Base-by-base conservation (phyloP, 2,113 vertebrate species). In the Varanus komodoensis region DNA sequence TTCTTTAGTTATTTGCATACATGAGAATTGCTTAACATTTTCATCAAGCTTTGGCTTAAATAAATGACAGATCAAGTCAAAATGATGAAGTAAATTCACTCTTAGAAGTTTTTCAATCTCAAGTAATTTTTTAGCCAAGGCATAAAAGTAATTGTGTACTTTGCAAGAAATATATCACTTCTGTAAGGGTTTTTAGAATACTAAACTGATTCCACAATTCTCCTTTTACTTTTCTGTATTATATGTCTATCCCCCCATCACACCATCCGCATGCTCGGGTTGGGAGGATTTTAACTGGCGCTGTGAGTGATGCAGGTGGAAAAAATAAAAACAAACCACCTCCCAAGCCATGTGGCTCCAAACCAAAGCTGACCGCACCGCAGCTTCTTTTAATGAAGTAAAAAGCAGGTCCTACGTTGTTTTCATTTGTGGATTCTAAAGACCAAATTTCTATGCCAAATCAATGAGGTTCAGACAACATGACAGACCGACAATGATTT, bases 161-260 rank as follows among this genome's bases (percentile, higher is more conserved):
- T 91, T 90, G 1, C 23, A 87, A 68, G 50, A 83, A 91, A 75
- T 23, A 21, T 6, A 84, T 73, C 79, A 86, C 52, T 95, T 79
- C 69, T 11, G 61, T 67, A 67, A 84, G 12, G 11, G 34, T 38
- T 89, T 79, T 32, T 38, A 86, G 38, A 91, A 73, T 86, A 91
- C 89, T 90, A 91, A 95, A 91, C 93, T 85, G 75, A 74, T 87
- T 92, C 57, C 85, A 87, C 86, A 5, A 29, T 87, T 80, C 64
- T 34, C 67, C 80, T 82, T 86, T 92, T 87, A 23, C 92, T 88
- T 91, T 54, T 69, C 64, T 74, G 4, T n/a, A 71, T 54, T 34
- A 15, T 71, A 52, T 86, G 32, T 73, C 21, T 52, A 11, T 86
- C 74, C 29, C 38, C 44, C n/a, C 48, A 8, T 44, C 44, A 3